Base-by-base conservation (phyloP, 1,140 invertebrate species). In the Musca vetustissima region DNA sequence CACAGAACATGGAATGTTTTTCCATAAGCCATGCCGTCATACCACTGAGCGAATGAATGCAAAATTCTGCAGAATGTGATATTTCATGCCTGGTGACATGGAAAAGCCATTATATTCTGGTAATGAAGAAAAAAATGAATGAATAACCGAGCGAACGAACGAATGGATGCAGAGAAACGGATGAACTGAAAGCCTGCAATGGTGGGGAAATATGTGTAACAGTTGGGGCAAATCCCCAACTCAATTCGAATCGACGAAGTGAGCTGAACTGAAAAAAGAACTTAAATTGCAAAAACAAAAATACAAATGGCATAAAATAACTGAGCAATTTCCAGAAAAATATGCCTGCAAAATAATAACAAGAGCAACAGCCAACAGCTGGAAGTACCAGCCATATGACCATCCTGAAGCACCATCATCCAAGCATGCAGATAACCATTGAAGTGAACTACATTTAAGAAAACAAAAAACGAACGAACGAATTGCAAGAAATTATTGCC, bases 71-170 rank as follows among this genome's bases (percentile, higher is more conserved):
- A 43, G 36, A 43, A 43, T 8, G 36, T 43, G 57, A 61, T 61
- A 61, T 61, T 61, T 61, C 36, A 61, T 61, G 57, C 57, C 57
- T 61, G 57, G 57, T 61, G 57, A 61, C 57, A 61, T 61, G 57
- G 28, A 61, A 61, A 61, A 61, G 57, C 57, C 32, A 61, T 61
- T 61, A 61, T 61, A 61, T 17, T 36, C 32, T 36, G 19, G 28
- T 61, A 61, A 61, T 36, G 57, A 61, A 61, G 28, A 61, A 28
- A 28, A 57, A 43, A n/a, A n/a, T n/a, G n/a, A n/a, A n/a, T n/a
- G n/a, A n/a, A n/a, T n/a, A n/a, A n/a, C n/a, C n/a, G n/a, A n/a
- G n/a, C n/a, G n/a, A n/a, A 43, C 13, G 11, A 43, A 43, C 13
- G 36, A 43, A 43, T 43, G 36, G 13, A 43, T 43, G 36, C 11